phyloP scores from a whole-genome alignment of 2,888 invertebrate species.

The Invenusta paracnida region DNA sequence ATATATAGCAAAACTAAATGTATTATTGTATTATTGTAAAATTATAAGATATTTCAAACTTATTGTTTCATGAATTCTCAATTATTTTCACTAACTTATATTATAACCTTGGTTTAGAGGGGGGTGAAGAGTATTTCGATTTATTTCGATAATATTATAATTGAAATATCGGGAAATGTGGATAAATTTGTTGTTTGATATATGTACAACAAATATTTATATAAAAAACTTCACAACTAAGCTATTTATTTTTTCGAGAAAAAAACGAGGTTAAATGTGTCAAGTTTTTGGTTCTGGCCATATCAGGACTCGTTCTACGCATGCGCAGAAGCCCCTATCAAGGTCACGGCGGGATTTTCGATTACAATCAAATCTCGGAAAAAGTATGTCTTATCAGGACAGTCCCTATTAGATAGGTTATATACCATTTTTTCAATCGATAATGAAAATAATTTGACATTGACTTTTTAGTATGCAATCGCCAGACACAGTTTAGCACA shows the following conservation, averaged over 20 bases:
- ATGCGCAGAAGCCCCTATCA: no score
- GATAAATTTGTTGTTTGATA: slow-evolving; percentile 16
- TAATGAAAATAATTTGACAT: no score
- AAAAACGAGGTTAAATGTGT: neutral
- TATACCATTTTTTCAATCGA: no score
- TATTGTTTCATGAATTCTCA: neutral
- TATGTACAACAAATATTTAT: neutral
- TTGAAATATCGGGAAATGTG: slow-evolving; percentile 19
- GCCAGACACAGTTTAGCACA: no score
- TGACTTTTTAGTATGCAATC: no score
- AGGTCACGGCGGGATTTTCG: no score
- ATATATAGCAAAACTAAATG: neutral
- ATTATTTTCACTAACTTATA: neutral
- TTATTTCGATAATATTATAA: neutral
- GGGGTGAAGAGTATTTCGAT: neutral
- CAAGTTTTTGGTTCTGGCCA: slow-evolving; percentile 8
- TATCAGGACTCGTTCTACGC: no score
- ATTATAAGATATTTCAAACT: neutral
- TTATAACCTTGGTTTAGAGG: neutral
- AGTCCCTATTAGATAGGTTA: no score
- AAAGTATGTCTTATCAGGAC: no score
- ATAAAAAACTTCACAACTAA: neutral
- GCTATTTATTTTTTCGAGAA: neutral
- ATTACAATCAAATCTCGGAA: no score
- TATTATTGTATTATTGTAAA: neutral